Percentiles rank a stretch among this genome's conserved stretches.
Evolutionary conservation across 2,888 invertebrate genomes (phyloP).

Genomic region (Melitaea athalia): DNA sequence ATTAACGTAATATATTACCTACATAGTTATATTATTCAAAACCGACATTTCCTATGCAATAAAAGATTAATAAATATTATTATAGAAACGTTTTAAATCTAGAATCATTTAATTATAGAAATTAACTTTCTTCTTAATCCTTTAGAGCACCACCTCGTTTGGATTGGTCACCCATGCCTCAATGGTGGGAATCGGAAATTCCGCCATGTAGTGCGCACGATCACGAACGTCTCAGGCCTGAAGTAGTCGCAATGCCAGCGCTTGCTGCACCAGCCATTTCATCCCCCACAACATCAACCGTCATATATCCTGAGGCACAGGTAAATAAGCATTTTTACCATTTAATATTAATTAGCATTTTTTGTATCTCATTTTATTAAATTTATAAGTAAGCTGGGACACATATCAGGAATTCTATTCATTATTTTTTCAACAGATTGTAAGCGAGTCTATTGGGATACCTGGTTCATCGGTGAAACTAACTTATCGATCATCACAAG

Average conservation of each 20-base stretch:
- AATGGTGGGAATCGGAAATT: slow-evolving; percentile 82
- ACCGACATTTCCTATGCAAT: not conserved
- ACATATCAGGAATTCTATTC: not conserved
- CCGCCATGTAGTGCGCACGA: slow-evolving; percentile 91
- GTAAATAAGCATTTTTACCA: slow-evolving; percentile 61
- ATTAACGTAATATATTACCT: not conserved
- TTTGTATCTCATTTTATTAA: slow-evolving; percentile 5
- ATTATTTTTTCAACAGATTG: slow-evolving; percentile 84
- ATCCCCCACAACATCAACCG: slow-evolving; percentile 91
- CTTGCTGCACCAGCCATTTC: slow-evolving; percentile 95
- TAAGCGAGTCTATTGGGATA: slow-evolving; percentile 97
- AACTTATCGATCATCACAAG: slow-evolving; percentile 97
- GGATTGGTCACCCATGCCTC: slow-evolving; percentile 78
- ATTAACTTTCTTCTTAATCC: slow-evolving; percentile 13
- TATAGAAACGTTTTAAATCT: no score
- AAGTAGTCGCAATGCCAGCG: slow-evolving; percentile 94
- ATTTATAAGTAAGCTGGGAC: slow-evolving; percentile 15
- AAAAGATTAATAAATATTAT: not conserved
- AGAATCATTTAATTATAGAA: no score
- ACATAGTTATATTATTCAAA: not conserved
- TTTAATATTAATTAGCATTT: not conserved
- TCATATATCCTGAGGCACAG: slow-evolving; percentile 96
- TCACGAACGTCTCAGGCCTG: slow-evolving; percentile 91
- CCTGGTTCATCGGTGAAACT: slow-evolving; percentile 96
- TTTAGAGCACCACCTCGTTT: slow-evolving; percentile 69